phyloP scores from a whole-genome alignment of 1,140 invertebrate species.

The Drosophila micromelanica region DNA sequence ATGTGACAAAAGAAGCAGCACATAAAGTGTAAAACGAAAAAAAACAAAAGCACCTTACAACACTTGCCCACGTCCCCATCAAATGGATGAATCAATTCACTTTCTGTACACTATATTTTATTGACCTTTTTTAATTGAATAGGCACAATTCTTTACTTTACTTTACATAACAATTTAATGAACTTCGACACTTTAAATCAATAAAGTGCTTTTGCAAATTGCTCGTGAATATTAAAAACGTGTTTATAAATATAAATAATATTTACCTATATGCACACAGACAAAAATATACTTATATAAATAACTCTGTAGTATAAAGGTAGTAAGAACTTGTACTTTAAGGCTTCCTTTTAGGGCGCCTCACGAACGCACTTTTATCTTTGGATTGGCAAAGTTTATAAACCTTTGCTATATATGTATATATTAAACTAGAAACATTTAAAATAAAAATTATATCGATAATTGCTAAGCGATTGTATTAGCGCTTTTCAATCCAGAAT shows the following conservation, averaged over 20 bases:
- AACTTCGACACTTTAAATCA: conserved; percentile 26
- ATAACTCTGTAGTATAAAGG: not conserved
- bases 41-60: conserved; percentile 32
- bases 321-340: not conserved
- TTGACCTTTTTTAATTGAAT: conserved; percentile 65
- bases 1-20: conserved; percentile 19
- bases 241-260: not conserved
- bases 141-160: conserved; percentile 15
- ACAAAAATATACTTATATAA: not conserved
- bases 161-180: conserved; percentile 50
- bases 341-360: not conserved
- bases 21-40: conserved; percentile 17
- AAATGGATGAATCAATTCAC: conserved; percentile 69
- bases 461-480: no score
- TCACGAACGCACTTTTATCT: not conserved
- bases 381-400: no score
- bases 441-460: no score
- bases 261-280: not conserved
- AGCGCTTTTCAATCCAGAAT: no score
- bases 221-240: not conserved
- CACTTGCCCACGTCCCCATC: not conserved
- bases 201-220: conserved; percentile 3
- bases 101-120: conserved; percentile 23
- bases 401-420: no score
- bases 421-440: no score